Evolutionary conservation across 2,888 invertebrate species (phyloP).

Genomic region (Xylophagus ater): DNA sequence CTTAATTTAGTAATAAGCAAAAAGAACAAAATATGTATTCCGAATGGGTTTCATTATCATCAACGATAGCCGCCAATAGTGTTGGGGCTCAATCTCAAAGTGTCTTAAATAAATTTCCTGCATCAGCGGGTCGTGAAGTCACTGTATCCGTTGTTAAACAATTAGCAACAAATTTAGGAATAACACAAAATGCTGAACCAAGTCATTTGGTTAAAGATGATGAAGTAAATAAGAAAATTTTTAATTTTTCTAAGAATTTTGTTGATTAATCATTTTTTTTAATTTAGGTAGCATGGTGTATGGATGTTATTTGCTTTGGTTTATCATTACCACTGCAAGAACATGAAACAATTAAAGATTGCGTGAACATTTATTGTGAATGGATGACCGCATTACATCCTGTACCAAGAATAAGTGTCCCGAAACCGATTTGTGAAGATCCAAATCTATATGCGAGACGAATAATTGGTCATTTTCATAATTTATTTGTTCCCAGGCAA

Average conservation of each 20-base stretch:
- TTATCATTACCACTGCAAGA: constrained; percentile 80
- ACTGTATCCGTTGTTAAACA: constrained; percentile 50
- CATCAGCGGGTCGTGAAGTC: constrained; percentile 48
- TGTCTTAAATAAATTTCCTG: constrained; percentile 51
- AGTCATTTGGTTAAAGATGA: constrained; percentile 72
- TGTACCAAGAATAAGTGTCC: constrained; percentile 76
- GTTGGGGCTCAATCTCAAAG: constrained; percentile 42
- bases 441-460: constrained; percentile 82
- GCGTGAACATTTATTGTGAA: constrained; percentile 93
- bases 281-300: constrained; percentile 70
- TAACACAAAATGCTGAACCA: constrained; percentile 74
- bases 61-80: constrained; percentile 39
- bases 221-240: constrained; percentile 61
- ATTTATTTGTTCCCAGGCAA: constrained; percentile 84
- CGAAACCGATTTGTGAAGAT: constrained; percentile 76
- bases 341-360: constrained; percentile 90
- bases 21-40: too few relatives aligned
- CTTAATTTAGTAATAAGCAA: too few relatives aligned
- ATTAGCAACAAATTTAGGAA: constrained; percentile 48
- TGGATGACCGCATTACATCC: constrained; percentile 86
- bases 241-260: constrained; percentile 3
- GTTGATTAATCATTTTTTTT: constrained; percentile 7
- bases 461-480: constrained; percentile 86
- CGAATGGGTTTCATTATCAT: constrained; percentile 45
- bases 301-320: constrained; percentile 83